Evolutionary conservation across 2,113 vertebrate genomes (phyloP).

Genomic region (Rissa tridactyla): DNA sequence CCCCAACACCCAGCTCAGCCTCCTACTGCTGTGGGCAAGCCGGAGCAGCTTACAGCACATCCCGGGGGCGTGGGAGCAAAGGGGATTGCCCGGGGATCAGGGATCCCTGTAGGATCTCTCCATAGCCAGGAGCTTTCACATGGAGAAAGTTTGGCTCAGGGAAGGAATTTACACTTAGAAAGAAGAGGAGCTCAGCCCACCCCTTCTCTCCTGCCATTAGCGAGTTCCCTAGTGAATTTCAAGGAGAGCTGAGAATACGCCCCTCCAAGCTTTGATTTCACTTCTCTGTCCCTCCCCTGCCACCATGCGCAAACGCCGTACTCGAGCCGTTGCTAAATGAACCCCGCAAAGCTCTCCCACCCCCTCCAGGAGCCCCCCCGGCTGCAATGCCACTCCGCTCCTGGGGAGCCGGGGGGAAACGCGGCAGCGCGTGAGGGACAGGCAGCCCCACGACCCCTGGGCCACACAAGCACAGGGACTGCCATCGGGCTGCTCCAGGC

Average conservation of each 20-base stretch:
- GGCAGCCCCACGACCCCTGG: background rate
- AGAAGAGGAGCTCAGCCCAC: background rate
- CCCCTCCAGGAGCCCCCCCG: background rate
- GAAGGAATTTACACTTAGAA: background rate
- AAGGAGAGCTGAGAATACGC: constrained; percentile 4
- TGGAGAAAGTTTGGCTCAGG: constrained; percentile 10
- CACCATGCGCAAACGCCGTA: background rate
- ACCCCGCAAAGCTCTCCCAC: background rate
- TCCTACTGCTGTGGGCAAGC: background rate
- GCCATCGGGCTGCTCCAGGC: background rate
- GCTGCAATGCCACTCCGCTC: background rate
- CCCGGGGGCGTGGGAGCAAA: constrained; percentile 13
- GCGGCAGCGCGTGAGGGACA: background rate
- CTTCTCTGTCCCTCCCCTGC: background rate
- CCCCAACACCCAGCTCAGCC: background rate
- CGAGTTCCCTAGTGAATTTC: constrained; percentile 3
- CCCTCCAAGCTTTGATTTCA: constrained; percentile 10
- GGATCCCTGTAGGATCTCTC: constrained; percentile 19
- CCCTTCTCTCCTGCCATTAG: background rate
- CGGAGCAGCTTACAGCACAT: background rate
- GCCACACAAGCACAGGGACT: background rate
- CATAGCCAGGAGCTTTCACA: background rate
- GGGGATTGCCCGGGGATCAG: constrained; percentile 41
- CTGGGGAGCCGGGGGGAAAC: background rate
- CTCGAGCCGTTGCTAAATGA: background rate